Base-by-base conservation (phyloP, 2,797 vertebrate genomes). In the Astyanax mexicanus region DNA sequence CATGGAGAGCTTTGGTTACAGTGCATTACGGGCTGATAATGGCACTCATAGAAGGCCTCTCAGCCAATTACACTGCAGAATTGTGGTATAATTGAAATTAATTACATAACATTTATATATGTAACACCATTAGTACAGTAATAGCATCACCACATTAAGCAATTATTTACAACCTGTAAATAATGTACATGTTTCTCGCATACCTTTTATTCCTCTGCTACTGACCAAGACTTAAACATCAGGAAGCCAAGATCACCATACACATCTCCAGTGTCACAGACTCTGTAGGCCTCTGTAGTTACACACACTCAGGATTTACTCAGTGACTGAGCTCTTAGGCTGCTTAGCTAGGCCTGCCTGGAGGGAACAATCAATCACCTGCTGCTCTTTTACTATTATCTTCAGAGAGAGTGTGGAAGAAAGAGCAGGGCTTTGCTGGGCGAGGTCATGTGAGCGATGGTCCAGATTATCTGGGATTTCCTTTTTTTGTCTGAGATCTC, bases 381-480 rank as follows among this genome's bases (percentile, higher is more conserved):
- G 52, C 15, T 72, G 37, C 0, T 0, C n/a, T 45, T 10, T 23
- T 60, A 25, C 54, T 65, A 80, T 58, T 71, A 71, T 49, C 75
- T 44, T 67, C 38, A 75, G 68, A 55, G 40, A 49, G 77, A 85
- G 75, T 57, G 37, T 23, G 60, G 67, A 75, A 69, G 64, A 76
- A 64, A 6, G 49, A 69, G 58, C 51, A 51, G 25, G 74, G 0
- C 69, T 71, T 83, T 84, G 55, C 6, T 60, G 51, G 52, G 44
- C 80, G 82, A 81, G 58, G 61, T 42, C 78, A 72, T 62, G 78
- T 75, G 65, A 83, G 81, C 73, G 80, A 86, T 79, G 40, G n/a
- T 1, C 51, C 74, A 62, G 40, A 70, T 80, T 52, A 60, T 6
- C 0, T 32, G 47, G 25, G 29, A 42, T 65, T 86, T 88, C 80